Evolutionary conservation across 2,113 vertebrate genomes (phyloP).

Genomic region (Cephalopholis sonnerati): DNA sequence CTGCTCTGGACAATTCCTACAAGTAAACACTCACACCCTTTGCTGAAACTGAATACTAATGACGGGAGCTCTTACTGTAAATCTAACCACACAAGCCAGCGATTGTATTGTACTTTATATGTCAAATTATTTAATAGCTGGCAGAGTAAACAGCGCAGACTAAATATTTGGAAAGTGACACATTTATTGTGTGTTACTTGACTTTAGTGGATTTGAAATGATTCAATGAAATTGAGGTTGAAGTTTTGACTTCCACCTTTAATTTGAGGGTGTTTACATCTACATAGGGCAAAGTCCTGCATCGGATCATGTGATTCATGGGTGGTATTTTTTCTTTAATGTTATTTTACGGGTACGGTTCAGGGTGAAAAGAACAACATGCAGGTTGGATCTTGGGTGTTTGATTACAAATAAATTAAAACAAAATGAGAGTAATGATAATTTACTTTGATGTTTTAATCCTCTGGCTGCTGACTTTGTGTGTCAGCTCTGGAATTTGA

Average conservation of each 20-base stretch:
- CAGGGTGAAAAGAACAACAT: no score
- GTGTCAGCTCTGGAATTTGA: no score
- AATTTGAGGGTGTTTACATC: neutral
- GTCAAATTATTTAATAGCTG: neutral
- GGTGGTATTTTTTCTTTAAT: no score
- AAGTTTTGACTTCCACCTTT: neutral
- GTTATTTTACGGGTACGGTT: no score
- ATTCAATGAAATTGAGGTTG: neutral
- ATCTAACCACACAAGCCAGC: neutral
- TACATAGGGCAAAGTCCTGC: no score
- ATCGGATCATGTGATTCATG: no score
- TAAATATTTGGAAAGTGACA: neutral
- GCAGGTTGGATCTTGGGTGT: no score
- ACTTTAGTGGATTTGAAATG: neutral
- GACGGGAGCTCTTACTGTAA: neutral
- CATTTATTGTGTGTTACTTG: neutral
- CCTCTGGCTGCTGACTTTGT: no score
- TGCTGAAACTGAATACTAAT: neutral
- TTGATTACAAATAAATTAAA: no score
- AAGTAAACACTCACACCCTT: slow-evolving; percentile 83
- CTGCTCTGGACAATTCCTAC: slow-evolving; percentile 93
- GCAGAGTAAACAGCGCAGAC: neutral
- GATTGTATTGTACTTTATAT: neutral
- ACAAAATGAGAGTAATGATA: no score
- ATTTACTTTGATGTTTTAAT: no score